A percentile compares a stretch with the other conserved stretches of the same genome.
Conservation (phyloP, 1,140 invertebrate species). For the Tetramorium parvispinum region DNA sequence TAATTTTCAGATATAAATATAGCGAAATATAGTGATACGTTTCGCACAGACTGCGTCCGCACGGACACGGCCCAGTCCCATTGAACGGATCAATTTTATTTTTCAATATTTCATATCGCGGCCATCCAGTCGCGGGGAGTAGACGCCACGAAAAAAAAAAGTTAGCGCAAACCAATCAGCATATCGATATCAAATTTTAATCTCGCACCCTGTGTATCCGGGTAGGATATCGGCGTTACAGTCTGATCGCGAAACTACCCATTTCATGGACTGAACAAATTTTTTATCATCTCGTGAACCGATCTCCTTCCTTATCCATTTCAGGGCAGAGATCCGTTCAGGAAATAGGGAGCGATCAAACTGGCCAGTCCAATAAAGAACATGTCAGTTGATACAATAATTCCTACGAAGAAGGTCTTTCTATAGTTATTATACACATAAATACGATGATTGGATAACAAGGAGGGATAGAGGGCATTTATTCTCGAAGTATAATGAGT, state of each 20-base stretch:
- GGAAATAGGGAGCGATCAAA: constrained; percentile 40
- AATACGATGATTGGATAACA: neutral
- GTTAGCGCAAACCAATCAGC: constrained; percentile 54
- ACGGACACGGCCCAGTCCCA: neutral
- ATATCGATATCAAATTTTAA: constrained; percentile 61
- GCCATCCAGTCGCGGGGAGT: constrained; percentile 22
- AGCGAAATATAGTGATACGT: neutral
- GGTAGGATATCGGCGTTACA: constrained; percentile 20
- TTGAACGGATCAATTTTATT: constrained; percentile 67
- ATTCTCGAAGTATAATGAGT: neutral
- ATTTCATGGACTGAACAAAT: constrained; percentile 49
- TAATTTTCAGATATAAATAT: constrained; percentile 14
- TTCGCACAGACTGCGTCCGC: neutral
- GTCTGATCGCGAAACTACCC: constrained; percentile 41
- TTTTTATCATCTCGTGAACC: constrained; percentile 41
- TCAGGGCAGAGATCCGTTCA: constrained; percentile 21
- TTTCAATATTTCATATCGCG: constrained; percentile 68
- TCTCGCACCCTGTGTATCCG: constrained; percentile 37
- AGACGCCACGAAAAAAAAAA: constrained; percentile 46
- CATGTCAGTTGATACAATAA: constrained; percentile 4
- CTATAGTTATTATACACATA: neutral
- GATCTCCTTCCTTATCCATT: constrained; percentile 18
- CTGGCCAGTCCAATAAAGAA: constrained; percentile 6
- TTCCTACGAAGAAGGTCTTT: neutral
- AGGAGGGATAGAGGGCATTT: neutral